Evolutionary conservation across 2,888 invertebrate genomes (phyloP), one percentile per base, ranked within the genome.

Genomic region (Hydroisotoma schaefferi): DNA sequence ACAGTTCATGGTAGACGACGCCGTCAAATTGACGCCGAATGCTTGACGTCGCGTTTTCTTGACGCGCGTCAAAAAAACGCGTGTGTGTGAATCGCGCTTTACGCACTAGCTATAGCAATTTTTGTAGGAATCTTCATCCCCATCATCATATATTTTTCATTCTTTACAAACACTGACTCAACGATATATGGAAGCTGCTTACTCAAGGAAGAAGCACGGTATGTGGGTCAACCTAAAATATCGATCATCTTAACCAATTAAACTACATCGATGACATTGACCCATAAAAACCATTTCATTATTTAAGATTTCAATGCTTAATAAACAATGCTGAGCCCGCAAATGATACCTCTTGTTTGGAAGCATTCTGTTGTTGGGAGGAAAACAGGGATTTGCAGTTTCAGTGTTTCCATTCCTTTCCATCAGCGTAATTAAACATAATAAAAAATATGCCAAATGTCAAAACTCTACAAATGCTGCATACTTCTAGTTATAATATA

Each of bases 341-440:
- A 1, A 59, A 76, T 0, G 73, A 74, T 12, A 64, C 72, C 0
- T 72, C 78, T 55, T 83, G 83, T 65, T 77, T 77, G 40, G 65
- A 73, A 0, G 70, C 68, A 0, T 77, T 80, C 61, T 83, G 83
- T 69, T 83, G 83, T 67, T 83, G 80, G 73, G 80, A 81, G 59
- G 72, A 75, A 1, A 74, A 73, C 20, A 74, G 74, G 10, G 49
- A 75, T n/a, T 18, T 59, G 1, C 55, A 55, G 1, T 66, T 63
- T 57, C 58, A 77, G 22, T 83, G 83, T 69, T 83, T 78, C 67
- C 83, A 83, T 65, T 76, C 81, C 55, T 75, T 79, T 18, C 82
- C 83, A 0, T 81, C 83, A 0, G 61, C 64, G 5, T 59, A n/a
- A n/a, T n/a, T n/a, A n/a, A n/a, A n/a, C n/a, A n/a, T n/a, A n/a